phyloP scores from a whole-genome alignment of 2,888 invertebrate species.

The Pandemis corylana region DNA sequence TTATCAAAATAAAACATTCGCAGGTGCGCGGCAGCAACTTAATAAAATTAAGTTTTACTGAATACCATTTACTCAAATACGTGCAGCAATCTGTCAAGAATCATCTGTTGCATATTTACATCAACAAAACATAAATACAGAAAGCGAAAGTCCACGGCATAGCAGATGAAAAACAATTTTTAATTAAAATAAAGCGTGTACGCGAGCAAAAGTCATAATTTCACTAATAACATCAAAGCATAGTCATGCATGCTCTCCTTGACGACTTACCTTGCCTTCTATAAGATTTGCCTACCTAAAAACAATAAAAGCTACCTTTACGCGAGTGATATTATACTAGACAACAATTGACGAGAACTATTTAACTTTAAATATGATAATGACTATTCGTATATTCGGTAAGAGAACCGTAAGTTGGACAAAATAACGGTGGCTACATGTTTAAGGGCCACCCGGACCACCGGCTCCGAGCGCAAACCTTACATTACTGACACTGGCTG shows the following conservation, averaged over 20 bases:
- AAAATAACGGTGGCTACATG: constrained; percentile 58
- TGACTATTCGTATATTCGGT: constrained; percentile 57
- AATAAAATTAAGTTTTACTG: background rate
- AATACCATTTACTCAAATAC: background rate
- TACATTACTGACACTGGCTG: constrained; percentile 73
- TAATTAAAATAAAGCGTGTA: background rate
- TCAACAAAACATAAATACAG: constrained; percentile 30
- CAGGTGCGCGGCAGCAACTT: background rate
- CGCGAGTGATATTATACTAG: constrained; percentile 64
- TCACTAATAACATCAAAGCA: constrained; percentile 45
- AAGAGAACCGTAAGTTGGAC: constrained; percentile 51
- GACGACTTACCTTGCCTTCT: constrained; percentile 58
- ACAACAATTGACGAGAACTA: constrained; percentile 75
- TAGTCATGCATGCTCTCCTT: constrained; percentile 42
- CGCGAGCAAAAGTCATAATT: constrained; percentile 1
- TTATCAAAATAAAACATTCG: constrained; percentile 16
- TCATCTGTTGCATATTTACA: constrained; percentile 38
- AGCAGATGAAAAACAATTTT: background rate
- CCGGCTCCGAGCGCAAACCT: constrained; percentile 67
- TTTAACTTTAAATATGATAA: constrained; percentile 52
- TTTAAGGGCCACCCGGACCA: constrained; percentile 64
- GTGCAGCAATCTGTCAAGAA: constrained; percentile 1
- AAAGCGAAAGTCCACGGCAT: constrained; percentile 2
- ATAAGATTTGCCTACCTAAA: constrained; percentile 56
- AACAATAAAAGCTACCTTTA: constrained; percentile 58